A percentile compares a stretch with the other conserved stretches of the same genome.
Conservation (phyloP, 1,140 invertebrate genomes). For the Himalopsyche phryganea region DNA sequence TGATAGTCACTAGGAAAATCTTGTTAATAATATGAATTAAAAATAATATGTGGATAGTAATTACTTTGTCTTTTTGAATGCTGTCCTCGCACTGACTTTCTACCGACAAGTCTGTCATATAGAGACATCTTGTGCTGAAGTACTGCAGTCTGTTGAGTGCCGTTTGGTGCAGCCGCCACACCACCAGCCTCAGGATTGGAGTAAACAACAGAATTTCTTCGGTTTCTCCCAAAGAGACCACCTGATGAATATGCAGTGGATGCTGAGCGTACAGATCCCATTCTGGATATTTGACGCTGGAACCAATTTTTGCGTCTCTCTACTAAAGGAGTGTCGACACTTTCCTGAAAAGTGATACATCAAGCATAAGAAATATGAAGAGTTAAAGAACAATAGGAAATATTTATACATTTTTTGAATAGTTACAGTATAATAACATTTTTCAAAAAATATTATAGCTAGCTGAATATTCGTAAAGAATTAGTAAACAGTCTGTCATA, state of each 20-base stretch:
- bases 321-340: conserved; percentile 80
- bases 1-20: too few relatives aligned
- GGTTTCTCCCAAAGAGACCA: conserved; percentile 67
- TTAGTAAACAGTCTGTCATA: too few relatives aligned
- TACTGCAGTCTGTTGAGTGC: conserved; percentile 40
- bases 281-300: conserved; percentile 73
- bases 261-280: conserved; percentile 77
- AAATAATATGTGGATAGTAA: neutral
- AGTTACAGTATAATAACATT: too few relatives aligned
- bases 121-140: conserved; percentile 69
- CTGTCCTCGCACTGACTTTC: conserved; percentile 71
- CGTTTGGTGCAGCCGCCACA: conserved; percentile 36
- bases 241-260: conserved; percentile 81
- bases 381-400: too few relatives aligned
- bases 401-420: too few relatives aligned
- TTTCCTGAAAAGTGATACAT: conserved; percentile 71
- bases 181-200: conserved; percentile 71
- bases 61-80: conserved; percentile 61
- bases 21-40: too few relatives aligned
- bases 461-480: too few relatives aligned
- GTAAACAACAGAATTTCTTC: conserved; percentile 69
- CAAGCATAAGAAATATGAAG: too few relatives aligned
- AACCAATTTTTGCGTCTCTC: conserved; percentile 85
- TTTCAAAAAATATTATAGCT: too few relatives aligned
- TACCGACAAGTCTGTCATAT: conserved; percentile 73